Evolutionary conservation across 2,888 invertebrate species (phyloP).

Genomic region (Acrobasis consociella): DNA sequence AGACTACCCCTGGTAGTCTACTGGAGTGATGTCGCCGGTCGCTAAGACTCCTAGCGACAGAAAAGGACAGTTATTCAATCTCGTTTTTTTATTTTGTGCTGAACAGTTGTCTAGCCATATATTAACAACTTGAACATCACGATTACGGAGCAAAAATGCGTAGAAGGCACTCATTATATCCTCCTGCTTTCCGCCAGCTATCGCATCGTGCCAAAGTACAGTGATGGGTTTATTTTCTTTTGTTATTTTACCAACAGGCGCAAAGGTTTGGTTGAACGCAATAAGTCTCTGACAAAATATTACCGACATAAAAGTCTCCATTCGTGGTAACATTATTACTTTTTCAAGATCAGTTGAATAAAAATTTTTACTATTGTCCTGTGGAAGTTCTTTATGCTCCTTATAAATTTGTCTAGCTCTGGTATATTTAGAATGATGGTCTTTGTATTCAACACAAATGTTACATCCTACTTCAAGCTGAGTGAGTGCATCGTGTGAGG

Average conservation of each 20-base stretch:
- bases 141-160: constrained; percentile 27
- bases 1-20: too few species aligned
- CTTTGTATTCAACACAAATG: constrained; percentile 21
- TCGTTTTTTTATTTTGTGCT: constrained; percentile 37
- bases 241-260: constrained; percentile 30
- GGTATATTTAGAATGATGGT: constrained; percentile 27
- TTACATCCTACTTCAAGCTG: constrained; percentile 20
- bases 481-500: constrained; percentile 21
- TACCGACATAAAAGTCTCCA: constrained; percentile 31
- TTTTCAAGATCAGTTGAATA: constrained; percentile 31
- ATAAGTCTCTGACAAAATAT: constrained; percentile 33
- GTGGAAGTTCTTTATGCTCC: constrained; percentile 23
- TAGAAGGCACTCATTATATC: constrained; percentile 31
- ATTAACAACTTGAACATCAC: constrained; percentile 27
- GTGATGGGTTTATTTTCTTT: constrained; percentile 24
- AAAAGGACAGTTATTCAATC: too few species aligned
- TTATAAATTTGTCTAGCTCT: constrained; percentile 28
- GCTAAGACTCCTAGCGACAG: too few species aligned
- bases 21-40: too few species aligned
- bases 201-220: constrained; percentile 31
- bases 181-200: constrained; percentile 31
- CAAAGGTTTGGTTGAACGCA: constrained; percentile 35
- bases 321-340: constrained; percentile 33
- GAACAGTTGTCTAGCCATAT: constrained; percentile 35
- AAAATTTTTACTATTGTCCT: constrained; percentile 22